phyloP scores from a whole-genome alignment of 2,113 vertebrate species.

The Cyanoliseus patagonus region DNA sequence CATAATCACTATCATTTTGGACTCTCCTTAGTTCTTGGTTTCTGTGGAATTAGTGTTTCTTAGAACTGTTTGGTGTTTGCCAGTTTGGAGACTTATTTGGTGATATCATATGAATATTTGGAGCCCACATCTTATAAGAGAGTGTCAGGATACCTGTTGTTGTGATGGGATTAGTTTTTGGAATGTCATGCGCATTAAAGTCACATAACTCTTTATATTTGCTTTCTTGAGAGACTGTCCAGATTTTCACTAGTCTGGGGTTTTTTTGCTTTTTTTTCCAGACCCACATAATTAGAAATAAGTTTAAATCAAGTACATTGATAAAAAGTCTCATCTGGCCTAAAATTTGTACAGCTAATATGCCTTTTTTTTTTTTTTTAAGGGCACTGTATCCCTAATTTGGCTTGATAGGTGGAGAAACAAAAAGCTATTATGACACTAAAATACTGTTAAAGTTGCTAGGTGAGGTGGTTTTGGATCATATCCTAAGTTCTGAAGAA shows the following conservation, averaged over 20 bases:
- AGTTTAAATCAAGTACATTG: slow-evolving; percentile 45
- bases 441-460: not conserved
- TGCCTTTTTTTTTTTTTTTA: not conserved
- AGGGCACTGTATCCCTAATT: not conserved
- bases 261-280: not conserved
- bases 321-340: slow-evolving; percentile 38
- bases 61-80: slow-evolving; percentile 74
- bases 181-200: slow-evolving; percentile 36
- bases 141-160: slow-evolving; percentile 53
- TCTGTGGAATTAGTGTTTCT: slow-evolving; percentile 76
- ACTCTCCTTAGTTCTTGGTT: slow-evolving; percentile 64
- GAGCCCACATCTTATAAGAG: slow-evolving; percentile 6
- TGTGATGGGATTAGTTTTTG: slow-evolving; percentile 46
- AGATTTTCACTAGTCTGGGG: not conserved
- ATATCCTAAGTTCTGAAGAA: not conserved
- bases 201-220: slow-evolving; percentile 7
- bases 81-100: slow-evolving; percentile 45
- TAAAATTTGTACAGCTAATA: not conserved
- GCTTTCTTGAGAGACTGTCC: slow-evolving; percentile 16
- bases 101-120: slow-evolving; percentile 57
- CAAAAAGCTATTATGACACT: not conserved
- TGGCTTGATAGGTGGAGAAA: not conserved
- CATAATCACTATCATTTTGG: slow-evolving; percentile 76
- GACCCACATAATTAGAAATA: slow-evolving; percentile 45
- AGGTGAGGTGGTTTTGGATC: not conserved